Conservation (phyloP, 2,113 vertebrate species). For the Centropus unirufus region DNA sequence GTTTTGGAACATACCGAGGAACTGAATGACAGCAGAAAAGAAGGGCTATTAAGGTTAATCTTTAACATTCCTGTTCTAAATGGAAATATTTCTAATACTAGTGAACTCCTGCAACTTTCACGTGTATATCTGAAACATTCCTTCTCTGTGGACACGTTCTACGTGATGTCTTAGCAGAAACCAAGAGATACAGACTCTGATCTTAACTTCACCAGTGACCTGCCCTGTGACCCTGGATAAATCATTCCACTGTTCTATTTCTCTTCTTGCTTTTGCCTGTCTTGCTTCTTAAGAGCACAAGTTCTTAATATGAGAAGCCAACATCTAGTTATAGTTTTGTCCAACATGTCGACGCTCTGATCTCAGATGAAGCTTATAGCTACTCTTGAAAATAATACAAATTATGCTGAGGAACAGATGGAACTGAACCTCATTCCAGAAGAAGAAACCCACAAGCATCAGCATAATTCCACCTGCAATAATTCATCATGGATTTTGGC, state of each 20-base stretch:
- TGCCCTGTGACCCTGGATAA: conserved; percentile 42
- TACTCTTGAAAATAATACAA: background rate
- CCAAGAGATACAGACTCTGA: conserved; percentile 37
- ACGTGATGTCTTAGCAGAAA: conserved; percentile 46
- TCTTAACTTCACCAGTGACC: conserved; percentile 8
- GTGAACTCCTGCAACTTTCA: conserved; percentile 28
- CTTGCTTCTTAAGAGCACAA: background rate
- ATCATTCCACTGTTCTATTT: conserved; percentile 53
- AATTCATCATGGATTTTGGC: background rate
- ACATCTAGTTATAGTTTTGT: background rate
- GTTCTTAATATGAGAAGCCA: background rate
- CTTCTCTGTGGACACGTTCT: conserved; percentile 44
- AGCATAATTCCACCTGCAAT: background rate
- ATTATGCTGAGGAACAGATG: background rate
- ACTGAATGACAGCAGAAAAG: conserved; percentile 27
- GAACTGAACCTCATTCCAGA: background rate
- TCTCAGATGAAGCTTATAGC: background rate
- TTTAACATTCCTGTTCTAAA: conserved; percentile 38
- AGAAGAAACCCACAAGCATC: background rate
- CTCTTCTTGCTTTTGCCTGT: conserved; percentile 22
- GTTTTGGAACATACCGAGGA: background rate
- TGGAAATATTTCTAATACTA: conserved; percentile 27
- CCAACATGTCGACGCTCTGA: background rate
- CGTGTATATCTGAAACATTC: conserved; percentile 20
- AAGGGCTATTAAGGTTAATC: conserved; percentile 24